These are phyloP conservation scores for Anhinga rufa DNA, from an alignment of 2,113 vertebrate genomes.

Conservation along the genomic window DNA sequence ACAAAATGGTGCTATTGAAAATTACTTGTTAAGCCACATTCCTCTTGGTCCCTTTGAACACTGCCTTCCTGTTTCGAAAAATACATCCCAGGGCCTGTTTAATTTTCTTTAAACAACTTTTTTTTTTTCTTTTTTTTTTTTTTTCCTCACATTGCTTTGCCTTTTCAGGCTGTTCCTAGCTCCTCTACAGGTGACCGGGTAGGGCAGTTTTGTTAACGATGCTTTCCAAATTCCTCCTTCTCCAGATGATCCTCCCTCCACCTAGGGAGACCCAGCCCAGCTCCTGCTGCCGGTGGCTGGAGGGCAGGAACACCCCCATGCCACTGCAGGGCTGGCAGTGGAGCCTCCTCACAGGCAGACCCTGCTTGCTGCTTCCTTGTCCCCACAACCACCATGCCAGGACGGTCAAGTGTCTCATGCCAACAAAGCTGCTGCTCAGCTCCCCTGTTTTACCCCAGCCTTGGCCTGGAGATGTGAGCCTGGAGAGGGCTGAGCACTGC, in stretches of 20 bases:
- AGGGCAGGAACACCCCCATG: background rate
- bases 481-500: background rate
- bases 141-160: background rate
- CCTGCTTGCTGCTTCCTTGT: accelerated
- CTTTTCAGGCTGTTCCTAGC: background rate
- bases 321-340: background rate
- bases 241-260: background rate
- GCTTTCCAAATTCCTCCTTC: background rate
- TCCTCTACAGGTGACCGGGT: background rate
- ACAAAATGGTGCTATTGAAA: background rate
- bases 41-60: background rate
- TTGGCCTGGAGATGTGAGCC: background rate
- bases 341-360: background rate
- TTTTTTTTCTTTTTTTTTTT: too few species aligned
- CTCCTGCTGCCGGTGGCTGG: background rate
- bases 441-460: accelerated
- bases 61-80: background rate
- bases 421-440: background rate
- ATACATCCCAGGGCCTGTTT: background rate
- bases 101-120: background rate
- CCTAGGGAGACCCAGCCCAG: background rate
- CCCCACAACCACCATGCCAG: background rate
- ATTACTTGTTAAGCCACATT: background rate
- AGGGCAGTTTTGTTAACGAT: background rate
- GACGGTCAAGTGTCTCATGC: background rate